Base-by-base conservation (phyloP, 2,888 invertebrate species). In the Drosophila affinis region DNA sequence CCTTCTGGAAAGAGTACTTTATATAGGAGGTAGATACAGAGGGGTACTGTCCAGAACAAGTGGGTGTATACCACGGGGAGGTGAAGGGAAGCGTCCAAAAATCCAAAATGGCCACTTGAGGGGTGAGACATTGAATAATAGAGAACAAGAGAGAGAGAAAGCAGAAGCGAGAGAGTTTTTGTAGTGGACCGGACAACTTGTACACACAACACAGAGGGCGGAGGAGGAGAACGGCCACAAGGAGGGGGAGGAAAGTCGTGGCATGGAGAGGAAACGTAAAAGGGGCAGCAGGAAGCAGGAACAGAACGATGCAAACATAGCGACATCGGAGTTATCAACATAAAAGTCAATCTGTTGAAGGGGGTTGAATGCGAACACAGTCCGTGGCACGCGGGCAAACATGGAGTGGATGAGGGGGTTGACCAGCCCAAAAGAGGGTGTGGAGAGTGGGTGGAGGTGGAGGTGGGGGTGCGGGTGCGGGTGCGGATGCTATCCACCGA, bases 311-410 rank as follows among this genome's bases (percentile, higher is more conserved):
- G 52, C 52, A 45, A 49, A 45, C 52, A 52, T 1, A 46, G 51
- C 44, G 24, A 68, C 69, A 59, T 49, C 54, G 18, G 45, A 70
- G 71, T 62, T 80, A 83, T 80, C 81, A 81, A 73, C 80, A 85
- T 80, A 78, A 82, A 83, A 83, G 83, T 83, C 83, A 88, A 88
- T 83, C 88, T 86, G 81, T 69, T 65, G 64, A 74, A 74, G 80
- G 83, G 86, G 88, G 79, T 88, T 71, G 83, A 85, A 83, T 62
- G 63, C 74, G 72, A 62, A 70, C 45, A 52, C 34, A 32, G 61
- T 46, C 53, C 44, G 34, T 14, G 34, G 34, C 12, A 2, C 4
- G 49, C 44, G 18, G 45, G 32, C 9, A 29, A 9, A 29, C 29
- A 29, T 7, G 29, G 7, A n/a, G 27, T 17, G n/a, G 17, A 18